Percentiles rank a stretch among this genome's conserved stretches.
phyloP scores from a whole-genome alignment of 2,888 invertebrate species.

The Volucella bombylans region DNA sequence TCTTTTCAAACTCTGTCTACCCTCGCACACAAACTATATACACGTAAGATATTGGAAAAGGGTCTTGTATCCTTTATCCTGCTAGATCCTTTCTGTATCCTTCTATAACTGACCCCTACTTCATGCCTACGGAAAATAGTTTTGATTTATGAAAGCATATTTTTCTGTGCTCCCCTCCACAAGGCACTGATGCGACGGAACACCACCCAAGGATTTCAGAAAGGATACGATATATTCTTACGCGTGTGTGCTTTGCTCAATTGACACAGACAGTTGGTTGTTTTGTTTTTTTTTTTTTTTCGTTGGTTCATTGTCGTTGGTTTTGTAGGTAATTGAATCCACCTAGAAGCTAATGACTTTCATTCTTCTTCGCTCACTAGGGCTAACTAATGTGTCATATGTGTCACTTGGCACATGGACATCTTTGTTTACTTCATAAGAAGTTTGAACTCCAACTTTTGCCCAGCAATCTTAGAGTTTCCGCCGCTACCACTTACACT shows the following conservation, averaged over 20 bases:
- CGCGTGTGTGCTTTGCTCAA: conserved; percentile 22
- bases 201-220: too few relatives aligned
- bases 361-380: too few relatives aligned
- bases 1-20: conserved; percentile 10
- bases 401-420: too few relatives aligned
- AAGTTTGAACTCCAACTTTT: too few relatives aligned
- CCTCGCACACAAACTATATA: neutral
- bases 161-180: neutral
- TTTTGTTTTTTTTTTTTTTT: too few relatives aligned
- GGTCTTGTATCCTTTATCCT: conserved; percentile 2
- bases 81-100: neutral
- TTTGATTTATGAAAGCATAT: conserved; percentile 37
- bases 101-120: neutral
- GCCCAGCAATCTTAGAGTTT: too few relatives aligned
- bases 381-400: too few relatives aligned
- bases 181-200: neutral
- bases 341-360: neutral
- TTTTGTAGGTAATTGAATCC: neutral
- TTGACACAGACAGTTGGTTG: conserved; percentile 18
- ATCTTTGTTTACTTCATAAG: too few relatives aligned
- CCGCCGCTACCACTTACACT: neutral
- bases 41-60: conserved; percentile 8
- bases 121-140: conserved; percentile 4
- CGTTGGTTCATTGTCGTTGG: too few relatives aligned
- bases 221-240: conserved; percentile 4